These are phyloP conservation scores for Leptopilina syphax DNA, from an alignment of 2,888 invertebrate genomes.

Conservation along the genomic window DNA sequence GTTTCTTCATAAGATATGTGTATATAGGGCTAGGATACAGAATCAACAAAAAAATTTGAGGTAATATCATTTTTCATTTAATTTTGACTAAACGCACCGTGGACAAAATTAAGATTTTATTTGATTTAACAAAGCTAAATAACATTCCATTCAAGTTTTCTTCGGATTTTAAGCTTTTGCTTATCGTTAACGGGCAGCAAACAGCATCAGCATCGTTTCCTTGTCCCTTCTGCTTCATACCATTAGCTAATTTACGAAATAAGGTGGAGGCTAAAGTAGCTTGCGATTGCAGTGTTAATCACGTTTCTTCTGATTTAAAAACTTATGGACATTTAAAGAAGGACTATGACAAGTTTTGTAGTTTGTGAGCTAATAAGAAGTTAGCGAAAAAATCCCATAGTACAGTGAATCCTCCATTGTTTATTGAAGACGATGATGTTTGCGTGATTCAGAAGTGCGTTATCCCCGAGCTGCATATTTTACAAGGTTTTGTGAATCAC, in stretches of 20 bases:
- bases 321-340: neutral
- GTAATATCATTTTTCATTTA: no score
- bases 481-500: neutral
- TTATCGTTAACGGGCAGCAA: conserved; percentile 21
- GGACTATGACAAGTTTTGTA: conserved; percentile 30
- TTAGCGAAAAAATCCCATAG: conserved; percentile 25
- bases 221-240: conserved; percentile 15
- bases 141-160: neutral
- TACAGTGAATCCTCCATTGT: conserved; percentile 24
- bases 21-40: no score
- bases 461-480: no score
- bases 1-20: no score
- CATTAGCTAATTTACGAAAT: conserved; percentile 19
- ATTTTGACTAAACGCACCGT: no score
- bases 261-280: conserved; percentile 1
- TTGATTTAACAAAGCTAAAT: no score
- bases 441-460: neutral
- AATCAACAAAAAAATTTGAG: no score
- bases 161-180: conserved; percentile 17
- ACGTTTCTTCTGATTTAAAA: conserved; percentile 34
- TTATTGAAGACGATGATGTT: conserved; percentile 29
- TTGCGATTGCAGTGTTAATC: conserved; percentile 26
- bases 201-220: conserved; percentile 24
- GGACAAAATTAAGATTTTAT: neutral
- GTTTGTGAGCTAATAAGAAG: conserved; percentile 22